These are phyloP conservation scores for Ceyx erithaca DNA, from an alignment of 2,797 vertebrate genomes.

Conservation along the genomic window DNA sequence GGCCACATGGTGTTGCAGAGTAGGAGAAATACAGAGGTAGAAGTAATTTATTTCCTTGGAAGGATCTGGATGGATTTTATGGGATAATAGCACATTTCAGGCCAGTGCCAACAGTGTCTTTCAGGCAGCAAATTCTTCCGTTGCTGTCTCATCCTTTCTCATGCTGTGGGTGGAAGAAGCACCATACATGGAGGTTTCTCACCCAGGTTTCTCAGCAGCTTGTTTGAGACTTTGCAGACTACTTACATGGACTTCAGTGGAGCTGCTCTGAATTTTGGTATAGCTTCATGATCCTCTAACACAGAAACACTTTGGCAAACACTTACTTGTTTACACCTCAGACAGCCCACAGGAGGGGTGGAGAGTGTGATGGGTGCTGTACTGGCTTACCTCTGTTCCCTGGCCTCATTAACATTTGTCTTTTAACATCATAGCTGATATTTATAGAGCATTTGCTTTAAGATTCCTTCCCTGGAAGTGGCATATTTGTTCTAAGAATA, in stretches of 20 bases:
- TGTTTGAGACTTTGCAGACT: slow-evolving; percentile 18
- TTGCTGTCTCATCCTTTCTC: slow-evolving; percentile 55
- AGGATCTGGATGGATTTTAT: neutral
- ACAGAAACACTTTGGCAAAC: slow-evolving; percentile 39
- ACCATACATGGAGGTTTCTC: slow-evolving; percentile 66
- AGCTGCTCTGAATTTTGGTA: slow-evolving; percentile 41
- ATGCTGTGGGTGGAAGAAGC: slow-evolving; percentile 3
- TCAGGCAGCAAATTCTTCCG: slow-evolving; percentile 45
- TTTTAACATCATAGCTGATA: neutral
- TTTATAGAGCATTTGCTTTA: neutral
- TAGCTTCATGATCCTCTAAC: neutral
- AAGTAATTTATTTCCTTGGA: neutral
- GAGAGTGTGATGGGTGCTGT: neutral
- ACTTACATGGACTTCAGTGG: slow-evolving; percentile 45
- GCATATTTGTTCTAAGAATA: neutral
- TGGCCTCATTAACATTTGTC: neutral
- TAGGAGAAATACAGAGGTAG: neutral
- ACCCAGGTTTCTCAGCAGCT: slow-evolving; percentile 38
- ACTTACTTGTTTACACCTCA: slow-evolving; percentile 31
- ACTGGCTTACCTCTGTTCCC: slow-evolving; percentile 9
- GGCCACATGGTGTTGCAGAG: neutral
- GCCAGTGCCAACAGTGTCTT: slow-evolving; percentile 16
- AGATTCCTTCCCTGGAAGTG: neutral
- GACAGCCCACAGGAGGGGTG: neutral
- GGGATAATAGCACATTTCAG: neutral